Evolutionary conservation across 1,140 invertebrate species (phyloP), one percentile per base, ranked within the genome.

Genomic region (Gonatopus flavifemur): DNA sequence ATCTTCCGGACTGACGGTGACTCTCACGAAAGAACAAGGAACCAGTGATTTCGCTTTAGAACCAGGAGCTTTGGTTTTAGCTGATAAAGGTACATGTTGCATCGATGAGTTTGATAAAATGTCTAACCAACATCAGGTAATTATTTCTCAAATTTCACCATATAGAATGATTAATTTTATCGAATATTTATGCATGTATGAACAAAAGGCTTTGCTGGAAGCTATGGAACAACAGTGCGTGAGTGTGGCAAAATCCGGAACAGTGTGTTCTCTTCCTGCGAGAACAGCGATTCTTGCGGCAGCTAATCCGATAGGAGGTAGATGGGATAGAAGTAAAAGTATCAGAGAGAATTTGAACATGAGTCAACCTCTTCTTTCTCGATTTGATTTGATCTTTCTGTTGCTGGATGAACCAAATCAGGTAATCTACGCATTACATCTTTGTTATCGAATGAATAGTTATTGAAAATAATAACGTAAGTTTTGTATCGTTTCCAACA

Each of bases 21-120:
- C 90, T 2, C 71, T 94, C 40, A 83, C 84, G 18, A 87, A 87
- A 60, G 91, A 93, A 70, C 77, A 82, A 22, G 85, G 86, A 16
- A 74, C 74, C 4, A 87, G 86, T 25, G 91, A 94, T 64, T 91
- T 88, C 79, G 84, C 87, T 3, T 77, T 96, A 39, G 93, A 96
- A 78, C 93, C 92, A 8, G 90, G 91, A 20, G 89, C 90, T 43
- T 75, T 93, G 24, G 87, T 92, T 48, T 73, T 92, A 35, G 87
- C 90, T 24, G 91, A 95, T 71, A 85, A 86, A 67, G 95, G 94
- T 1, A 87, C 86, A 36, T 98, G 94, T 73, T 95, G 93, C 62
- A 92, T 97, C 32, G 95, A 98, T 76, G 95, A 98, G 77, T 93
- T 98, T 70, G 94, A 98, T 75, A 97, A 97, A 82, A 92, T 96